A percentile compares a stretch with the other conserved stretches of the same genome.
These are phyloP conservation scores for Eretmocerus hayati DNA, from an alignment of 2,888 invertebrate species.

Conservation along the genomic window DNA sequence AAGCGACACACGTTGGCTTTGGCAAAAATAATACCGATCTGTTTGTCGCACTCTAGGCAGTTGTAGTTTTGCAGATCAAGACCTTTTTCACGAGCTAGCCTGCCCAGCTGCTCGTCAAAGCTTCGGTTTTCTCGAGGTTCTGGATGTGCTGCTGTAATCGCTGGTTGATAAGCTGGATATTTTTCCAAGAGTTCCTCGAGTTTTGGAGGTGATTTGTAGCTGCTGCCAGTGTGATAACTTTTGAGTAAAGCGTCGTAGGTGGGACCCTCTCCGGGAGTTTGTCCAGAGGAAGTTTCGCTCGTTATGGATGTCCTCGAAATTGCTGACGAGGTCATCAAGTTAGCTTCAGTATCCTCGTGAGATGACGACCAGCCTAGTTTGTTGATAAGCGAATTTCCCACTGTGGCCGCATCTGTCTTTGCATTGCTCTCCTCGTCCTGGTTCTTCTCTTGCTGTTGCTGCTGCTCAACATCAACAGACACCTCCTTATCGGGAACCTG, in stretches of 20 bases:
- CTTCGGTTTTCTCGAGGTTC: constrained; percentile 21
- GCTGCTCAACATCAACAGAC: background rate
- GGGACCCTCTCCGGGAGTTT: constrained; percentile 43
- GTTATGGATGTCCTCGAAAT: constrained; percentile 51
- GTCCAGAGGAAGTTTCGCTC: constrained; percentile 40
- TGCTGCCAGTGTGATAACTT: constrained; percentile 50
- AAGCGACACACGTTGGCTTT: constrained; percentile 70
- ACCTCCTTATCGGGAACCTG: background rate
- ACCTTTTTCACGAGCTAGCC: constrained; percentile 69
- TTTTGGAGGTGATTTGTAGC: constrained; percentile 50
- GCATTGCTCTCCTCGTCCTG: background rate
- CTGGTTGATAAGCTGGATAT: constrained; percentile 22
- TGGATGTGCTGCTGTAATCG: background rate
- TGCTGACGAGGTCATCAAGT: constrained; percentile 50
- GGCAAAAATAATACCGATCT: constrained; percentile 57
- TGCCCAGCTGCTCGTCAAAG: constrained; percentile 60
- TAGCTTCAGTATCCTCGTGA: constrained; percentile 51
- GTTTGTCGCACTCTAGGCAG: constrained; percentile 66
- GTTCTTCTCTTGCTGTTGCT: background rate
- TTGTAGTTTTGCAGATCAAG: constrained; percentile 81
- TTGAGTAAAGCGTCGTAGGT: constrained; percentile 57
- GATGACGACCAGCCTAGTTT: constrained; percentile 62
- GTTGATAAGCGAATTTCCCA: constrained; percentile 61
- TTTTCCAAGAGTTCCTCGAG: constrained; percentile 55
- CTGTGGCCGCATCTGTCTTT: constrained; percentile 26